A percentile compares a stretch with the other conserved stretches of the same genome.
Conservation (phyloP, 2,888 invertebrate species). For the Thera obeliscata region DNA sequence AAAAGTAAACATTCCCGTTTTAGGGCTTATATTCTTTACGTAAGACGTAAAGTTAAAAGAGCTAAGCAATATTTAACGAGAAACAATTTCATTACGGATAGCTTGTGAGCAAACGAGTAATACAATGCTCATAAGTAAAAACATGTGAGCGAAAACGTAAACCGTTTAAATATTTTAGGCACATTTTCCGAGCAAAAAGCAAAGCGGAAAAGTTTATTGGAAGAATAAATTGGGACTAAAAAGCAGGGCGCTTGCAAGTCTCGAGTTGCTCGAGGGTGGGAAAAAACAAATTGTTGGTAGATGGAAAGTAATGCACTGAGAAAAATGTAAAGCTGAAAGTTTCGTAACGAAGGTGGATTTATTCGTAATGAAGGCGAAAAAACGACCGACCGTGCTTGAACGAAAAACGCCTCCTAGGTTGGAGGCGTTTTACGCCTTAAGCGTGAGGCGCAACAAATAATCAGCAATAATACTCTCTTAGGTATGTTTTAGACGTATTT, state of each 20-base stretch:
- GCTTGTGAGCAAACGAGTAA: conserved; percentile 39
- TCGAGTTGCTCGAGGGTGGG: conserved; percentile 71
- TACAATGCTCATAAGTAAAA: conserved; percentile 56
- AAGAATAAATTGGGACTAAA: conserved; percentile 79
- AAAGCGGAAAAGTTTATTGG: conserved; percentile 76
- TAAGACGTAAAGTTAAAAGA: conserved; percentile 15
- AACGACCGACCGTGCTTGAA: too few relatives aligned
- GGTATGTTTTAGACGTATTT: too few relatives aligned
- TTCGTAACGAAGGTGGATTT: too few relatives aligned
- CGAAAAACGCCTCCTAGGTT: too few relatives aligned
- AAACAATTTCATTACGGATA: conserved; percentile 40
- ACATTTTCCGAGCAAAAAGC: conserved; percentile 70
- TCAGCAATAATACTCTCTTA: too few relatives aligned
- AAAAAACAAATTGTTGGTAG: conserved; percentile 79
- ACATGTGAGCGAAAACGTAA: conserved; percentile 67
- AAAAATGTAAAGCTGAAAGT: too few relatives aligned
- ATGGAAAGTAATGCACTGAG: conserved; percentile 80
- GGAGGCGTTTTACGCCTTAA: too few relatives aligned
- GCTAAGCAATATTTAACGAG: conserved; percentile 39
- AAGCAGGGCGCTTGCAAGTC: conserved; percentile 65
- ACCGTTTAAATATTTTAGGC: conserved; percentile 77
- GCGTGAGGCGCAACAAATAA: too few relatives aligned
- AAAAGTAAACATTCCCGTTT: conserved; percentile 9
- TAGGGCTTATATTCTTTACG: conserved; percentile 7
- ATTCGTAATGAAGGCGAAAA: too few relatives aligned